Evolutionary conservation across 2,113 vertebrate species (phyloP).

Genomic region (Todiramphus saurophagus): DNA sequence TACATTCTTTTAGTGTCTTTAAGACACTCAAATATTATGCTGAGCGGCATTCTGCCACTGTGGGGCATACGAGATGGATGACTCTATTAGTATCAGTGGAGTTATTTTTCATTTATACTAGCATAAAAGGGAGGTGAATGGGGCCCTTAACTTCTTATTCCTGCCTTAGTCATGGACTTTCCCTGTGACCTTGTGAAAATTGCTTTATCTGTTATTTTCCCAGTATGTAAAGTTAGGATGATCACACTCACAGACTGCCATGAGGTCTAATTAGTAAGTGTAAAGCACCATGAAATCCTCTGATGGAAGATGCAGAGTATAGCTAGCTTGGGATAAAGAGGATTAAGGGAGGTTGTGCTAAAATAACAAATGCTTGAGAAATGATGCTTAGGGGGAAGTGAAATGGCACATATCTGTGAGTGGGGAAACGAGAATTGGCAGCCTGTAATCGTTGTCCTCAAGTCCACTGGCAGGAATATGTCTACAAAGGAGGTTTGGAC

Average conservation of each 20-base stretch:
- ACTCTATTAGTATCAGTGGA: slow-evolving; percentile 11
- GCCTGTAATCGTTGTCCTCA: neutral
- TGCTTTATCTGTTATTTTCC: slow-evolving; percentile 23
- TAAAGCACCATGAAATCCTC: slow-evolving; percentile 22
- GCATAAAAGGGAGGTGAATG: slow-evolving; percentile 15
- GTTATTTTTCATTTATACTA: slow-evolving; percentile 34
- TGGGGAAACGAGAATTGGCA: neutral
- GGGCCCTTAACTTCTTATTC: slow-evolving; percentile 3
- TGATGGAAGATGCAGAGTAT: slow-evolving; percentile 1
- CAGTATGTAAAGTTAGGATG: neutral
- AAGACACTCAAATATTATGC: neutral
- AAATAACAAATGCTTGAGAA: slow-evolving; percentile 22
- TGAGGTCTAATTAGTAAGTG: slow-evolving; percentile 38
- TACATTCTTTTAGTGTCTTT: neutral
- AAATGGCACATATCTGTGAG: neutral
- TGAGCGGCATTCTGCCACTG: neutral
- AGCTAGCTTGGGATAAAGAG: slow-evolving; percentile 15
- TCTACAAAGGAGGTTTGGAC: neutral
- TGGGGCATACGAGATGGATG: neutral
- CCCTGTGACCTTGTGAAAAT: slow-evolving; percentile 20
- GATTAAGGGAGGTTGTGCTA: slow-evolving; percentile 10
- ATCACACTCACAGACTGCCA: neutral
- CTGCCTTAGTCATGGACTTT: neutral
- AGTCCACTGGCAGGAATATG: neutral
- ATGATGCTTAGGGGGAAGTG: neutral